These are phyloP conservation scores for Drosophila sechellia DNA, from an alignment of 1,140 invertebrate species.

Conservation along the genomic window DNA sequence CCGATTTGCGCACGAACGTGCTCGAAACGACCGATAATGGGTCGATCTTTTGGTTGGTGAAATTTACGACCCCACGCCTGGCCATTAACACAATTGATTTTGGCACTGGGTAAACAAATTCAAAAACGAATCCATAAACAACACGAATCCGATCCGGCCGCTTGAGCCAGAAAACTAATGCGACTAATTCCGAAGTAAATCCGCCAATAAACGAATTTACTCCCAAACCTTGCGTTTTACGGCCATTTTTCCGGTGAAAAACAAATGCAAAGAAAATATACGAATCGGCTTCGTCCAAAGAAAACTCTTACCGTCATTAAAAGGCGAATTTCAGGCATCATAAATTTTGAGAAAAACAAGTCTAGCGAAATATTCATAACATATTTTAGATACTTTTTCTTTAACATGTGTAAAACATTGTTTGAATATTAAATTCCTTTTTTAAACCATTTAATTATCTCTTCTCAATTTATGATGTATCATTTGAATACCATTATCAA, in stretches of 20 bases:
- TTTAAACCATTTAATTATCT: too few species aligned
- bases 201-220: slow-evolving; percentile 41
- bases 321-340: slow-evolving; percentile 6
- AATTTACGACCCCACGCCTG: slow-evolving; percentile 60
- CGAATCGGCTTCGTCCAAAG: not conserved
- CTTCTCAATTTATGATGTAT: too few species aligned
- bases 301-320: slow-evolving; percentile 6
- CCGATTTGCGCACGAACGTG: slow-evolving; percentile 43
- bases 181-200: slow-evolving; percentile 68
- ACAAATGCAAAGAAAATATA: slow-evolving; percentile 28
- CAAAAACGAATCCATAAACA: slow-evolving; percentile 22
- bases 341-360: slow-evolving; percentile 19
- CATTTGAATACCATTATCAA: too few species aligned
- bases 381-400: not conserved
- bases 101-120: slow-evolving; percentile 49
- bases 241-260: not conserved
- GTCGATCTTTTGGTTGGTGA: slow-evolving; percentile 26
- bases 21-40: slow-evolving; percentile 14
- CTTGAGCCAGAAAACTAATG: slow-evolving; percentile 46
- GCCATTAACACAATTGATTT: slow-evolving; percentile 74
- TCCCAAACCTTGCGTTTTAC: slow-evolving; percentile 31
- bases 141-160: slow-evolving; percentile 14
- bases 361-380: slow-evolving; percentile 1
- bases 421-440: not conserved
- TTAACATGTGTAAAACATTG: not conserved